phyloP scores from a whole-genome alignment of 1,140 invertebrate genomes.

The Sitophilus oryzae region DNA sequence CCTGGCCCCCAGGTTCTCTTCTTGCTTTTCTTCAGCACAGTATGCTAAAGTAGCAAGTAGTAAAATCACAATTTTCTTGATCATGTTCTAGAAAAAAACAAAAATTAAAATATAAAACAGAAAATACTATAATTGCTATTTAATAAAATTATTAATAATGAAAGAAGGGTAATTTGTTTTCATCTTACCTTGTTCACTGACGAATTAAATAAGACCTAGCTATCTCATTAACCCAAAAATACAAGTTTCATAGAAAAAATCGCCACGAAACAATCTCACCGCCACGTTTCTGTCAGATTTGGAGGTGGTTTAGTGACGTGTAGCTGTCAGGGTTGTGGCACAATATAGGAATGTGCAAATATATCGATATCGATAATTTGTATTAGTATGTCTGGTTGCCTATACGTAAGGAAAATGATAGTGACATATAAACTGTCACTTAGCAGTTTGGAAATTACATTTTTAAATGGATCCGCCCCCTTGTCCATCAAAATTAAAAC shows the following conservation, averaged over 20 bases:
- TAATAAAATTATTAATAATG: neutral
- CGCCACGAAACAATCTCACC: neutral
- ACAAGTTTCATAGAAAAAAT: neutral
- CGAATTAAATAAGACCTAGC: neutral
- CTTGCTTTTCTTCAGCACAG: constrained; percentile 34
- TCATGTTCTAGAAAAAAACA: constrained; percentile 9
- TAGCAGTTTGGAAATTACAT: neutral
- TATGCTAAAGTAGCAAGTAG: constrained; percentile 6
- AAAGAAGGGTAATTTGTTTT: neutral
- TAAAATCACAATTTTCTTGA: constrained; percentile 9
- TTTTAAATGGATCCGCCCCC: constrained; percentile 17
- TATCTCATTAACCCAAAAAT: neutral
- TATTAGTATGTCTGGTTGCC: too few relatives aligned
- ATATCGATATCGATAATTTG: too few relatives aligned
- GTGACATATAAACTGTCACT: neutral
- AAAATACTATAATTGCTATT: neutral
- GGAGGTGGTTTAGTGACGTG: too few relatives aligned
- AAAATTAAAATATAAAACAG: neutral
- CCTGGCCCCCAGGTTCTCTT: constrained; percentile 65
- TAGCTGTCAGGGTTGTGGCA: too few relatives aligned
- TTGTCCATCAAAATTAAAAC: constrained; percentile 10
- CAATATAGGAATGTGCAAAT: too few relatives aligned
- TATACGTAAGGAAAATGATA: too few relatives aligned
- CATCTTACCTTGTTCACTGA: neutral
- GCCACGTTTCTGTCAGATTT: neutral